Evolutionary conservation across 2,888 invertebrate species (phyloP), one percentile per base, ranked within the genome.

Genomic region (Drosophila kuntzei): DNA sequence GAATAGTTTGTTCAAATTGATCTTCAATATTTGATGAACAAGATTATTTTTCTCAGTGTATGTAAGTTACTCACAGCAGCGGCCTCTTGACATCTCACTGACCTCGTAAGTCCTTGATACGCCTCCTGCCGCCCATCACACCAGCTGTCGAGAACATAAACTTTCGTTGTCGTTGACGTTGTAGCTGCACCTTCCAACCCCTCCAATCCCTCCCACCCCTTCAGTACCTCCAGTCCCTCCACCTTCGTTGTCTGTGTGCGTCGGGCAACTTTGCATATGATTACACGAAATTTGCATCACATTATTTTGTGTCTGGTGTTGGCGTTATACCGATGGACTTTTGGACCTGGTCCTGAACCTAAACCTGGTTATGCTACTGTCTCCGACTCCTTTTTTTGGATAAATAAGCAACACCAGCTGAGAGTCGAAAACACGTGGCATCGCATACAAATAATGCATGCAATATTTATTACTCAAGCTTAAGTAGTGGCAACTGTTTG

Each of bases 241-340:
- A 20, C 18, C 8, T 53, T n/a, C 22, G 47, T 20, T 69, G 63
- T 54, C 76, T 57, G 65, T 58, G 22, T 34, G 58, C 20, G 41
- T 49, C 64, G 29, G 55, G 53, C 41, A 70, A 82, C 76, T 87
- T 79, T 85, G 82, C 87, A 84, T 84, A 85, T 82, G 87, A 83
- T 84, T 87, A 87, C 76, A 87, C 58, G 76, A 85, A 87, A 84
- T 84, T 84, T 84, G 72, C 83, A 87, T 84, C 72, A 60, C 87
- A 83, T 87, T 83, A 85, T 79, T 79, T 79, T 59, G 50, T 67
- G 71, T 78, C 80, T 77, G 80, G 37, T 43, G 60, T 27, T 27
- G 27, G 27, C 27, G 27, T 27, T 27, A 8, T 39, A 29, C 37
- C 34, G 41, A 14, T 46, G 55, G 32, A 37, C 27, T 27, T n/a